A percentile compares a stretch with the other conserved stretches of the same genome.
Evolutionary conservation across 2,113 vertebrate species (phyloP).

Genomic region (Sphyrna mokarran): DNA sequence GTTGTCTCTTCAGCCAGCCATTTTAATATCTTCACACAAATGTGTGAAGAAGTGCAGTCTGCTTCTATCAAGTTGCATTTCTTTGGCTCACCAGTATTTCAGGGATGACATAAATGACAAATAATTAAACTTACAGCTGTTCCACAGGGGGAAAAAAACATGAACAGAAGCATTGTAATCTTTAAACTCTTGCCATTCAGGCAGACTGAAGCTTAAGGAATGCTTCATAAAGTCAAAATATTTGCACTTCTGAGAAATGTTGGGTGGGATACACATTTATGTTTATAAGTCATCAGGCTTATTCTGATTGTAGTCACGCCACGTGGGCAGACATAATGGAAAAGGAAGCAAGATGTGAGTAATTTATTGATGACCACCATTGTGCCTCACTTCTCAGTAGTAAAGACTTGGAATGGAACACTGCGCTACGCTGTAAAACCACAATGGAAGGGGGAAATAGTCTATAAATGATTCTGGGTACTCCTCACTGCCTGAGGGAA

Average conservation of each 20-base stretch:
- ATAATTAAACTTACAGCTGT: not conserved
- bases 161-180: not conserved
- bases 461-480: not conserved
- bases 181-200: not conserved
- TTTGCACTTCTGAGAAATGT: not conserved
- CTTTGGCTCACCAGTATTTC: not conserved
- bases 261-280: not conserved
- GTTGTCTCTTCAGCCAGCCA: not conserved
- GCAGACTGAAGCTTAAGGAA: not conserved
- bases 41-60: not conserved
- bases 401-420: not conserved
- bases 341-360: not conserved
- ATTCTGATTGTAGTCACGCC: not conserved
- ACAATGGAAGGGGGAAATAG: not conserved
- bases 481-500: not conserved
- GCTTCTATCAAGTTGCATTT: not conserved
- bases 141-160: not conserved
- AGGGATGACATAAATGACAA: not conserved
- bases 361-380: not conserved
- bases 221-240: not conserved
- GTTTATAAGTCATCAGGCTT: not conserved
- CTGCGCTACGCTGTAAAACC: not conserved
- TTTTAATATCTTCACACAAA: not conserved
- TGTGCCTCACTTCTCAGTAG: not conserved
- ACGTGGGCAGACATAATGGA: not conserved